Evolutionary conservation across 2,797 vertebrate genomes (phyloP).

Genomic region (Chaunax sp.): DNA sequence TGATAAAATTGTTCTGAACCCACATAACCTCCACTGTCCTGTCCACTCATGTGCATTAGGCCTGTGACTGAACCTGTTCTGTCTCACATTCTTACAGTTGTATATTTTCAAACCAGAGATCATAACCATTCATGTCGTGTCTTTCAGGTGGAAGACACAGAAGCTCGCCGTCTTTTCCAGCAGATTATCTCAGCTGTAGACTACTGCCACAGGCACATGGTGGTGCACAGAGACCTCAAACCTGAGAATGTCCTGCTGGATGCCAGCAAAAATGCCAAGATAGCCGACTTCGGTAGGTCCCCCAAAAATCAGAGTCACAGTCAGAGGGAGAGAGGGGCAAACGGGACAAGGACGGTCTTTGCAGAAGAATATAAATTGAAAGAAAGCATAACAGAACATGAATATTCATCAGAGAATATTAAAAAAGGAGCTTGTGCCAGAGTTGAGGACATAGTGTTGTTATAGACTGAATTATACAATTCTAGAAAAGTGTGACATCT

Average conservation of each 20-base stretch:
- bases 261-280: conserved; percentile 97
- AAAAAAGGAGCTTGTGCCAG: conserved; percentile 1
- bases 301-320: background rate
- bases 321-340: conserved; percentile 8
- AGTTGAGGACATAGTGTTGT: conserved; percentile 9
- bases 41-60: background rate
- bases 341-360: conserved; percentile 4
- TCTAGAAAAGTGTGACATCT: conserved; percentile 20
- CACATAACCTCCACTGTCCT: background rate
- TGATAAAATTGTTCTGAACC: conserved; percentile 9
- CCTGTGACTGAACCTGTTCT: background rate
- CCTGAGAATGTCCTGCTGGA: conserved; percentile 98
- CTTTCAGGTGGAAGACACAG: conserved; percentile 92
- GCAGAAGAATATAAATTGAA: conserved; percentile 7
- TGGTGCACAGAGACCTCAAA: conserved; percentile 98
- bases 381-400: background rate
- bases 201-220: conserved; percentile 99
- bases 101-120: background rate
- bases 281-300: conserved; percentile 94
- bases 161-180: conserved; percentile 96
- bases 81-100: background rate
- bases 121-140: conserved; percentile 20
- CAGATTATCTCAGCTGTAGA: conserved; percentile 98
- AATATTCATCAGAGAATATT: conserved; percentile 2
- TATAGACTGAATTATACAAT: background rate